A percentile compares a stretch with the other conserved stretches of the same genome.
Evolutionary conservation across 37 sponge, comb jelly and placozoan genomes (phyloP).

Genomic region (Beroe ovata): DNA sequence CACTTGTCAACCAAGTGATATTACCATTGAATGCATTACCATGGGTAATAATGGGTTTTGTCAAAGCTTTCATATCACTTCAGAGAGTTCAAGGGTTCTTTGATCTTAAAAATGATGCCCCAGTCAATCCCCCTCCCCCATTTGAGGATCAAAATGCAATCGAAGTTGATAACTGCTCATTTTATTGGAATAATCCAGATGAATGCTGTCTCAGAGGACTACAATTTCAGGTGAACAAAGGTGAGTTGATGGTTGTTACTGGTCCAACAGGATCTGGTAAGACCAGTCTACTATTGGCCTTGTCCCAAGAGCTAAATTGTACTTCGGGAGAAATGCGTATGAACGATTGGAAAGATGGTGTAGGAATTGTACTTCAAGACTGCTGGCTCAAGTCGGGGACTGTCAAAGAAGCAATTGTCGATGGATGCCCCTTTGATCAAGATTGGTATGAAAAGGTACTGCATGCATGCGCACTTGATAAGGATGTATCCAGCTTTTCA

Average conservation of each 20-base stretch:
- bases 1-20: conserved; percentile 91
- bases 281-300: conserved; percentile 86
- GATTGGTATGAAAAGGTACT: conserved; percentile 76
- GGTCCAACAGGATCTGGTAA: conserved; percentile 93
- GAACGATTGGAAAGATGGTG: conserved; percentile 64
- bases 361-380: conserved; percentile 72
- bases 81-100: conserved; percentile 85
- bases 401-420: conserved; percentile 86
- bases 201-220: conserved; percentile 22
- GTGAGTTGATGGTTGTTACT: conserved; percentile 85
- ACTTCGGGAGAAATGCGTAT: conserved; percentile 73
- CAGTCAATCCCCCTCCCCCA: neutral
- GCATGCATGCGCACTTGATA: conserved; percentile 87
- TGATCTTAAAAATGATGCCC: conserved; percentile 70
- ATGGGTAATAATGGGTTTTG: conserved; percentile 94
- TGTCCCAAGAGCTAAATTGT: conserved; percentile 85
- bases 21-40: conserved; percentile 96
- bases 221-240: conserved; percentile 69
- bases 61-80: conserved; percentile 93
- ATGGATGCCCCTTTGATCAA: conserved; percentile 75
- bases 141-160: conserved; percentile 41
- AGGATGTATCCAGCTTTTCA: conserved; percentile 82
- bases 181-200: conserved; percentile 30
- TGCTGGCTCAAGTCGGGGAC: conserved; percentile 95
- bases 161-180: conserved; percentile 63